These are phyloP conservation scores for Euzophera pinguis DNA, from an alignment of 2,888 invertebrate species.

Conservation along the genomic window DNA sequence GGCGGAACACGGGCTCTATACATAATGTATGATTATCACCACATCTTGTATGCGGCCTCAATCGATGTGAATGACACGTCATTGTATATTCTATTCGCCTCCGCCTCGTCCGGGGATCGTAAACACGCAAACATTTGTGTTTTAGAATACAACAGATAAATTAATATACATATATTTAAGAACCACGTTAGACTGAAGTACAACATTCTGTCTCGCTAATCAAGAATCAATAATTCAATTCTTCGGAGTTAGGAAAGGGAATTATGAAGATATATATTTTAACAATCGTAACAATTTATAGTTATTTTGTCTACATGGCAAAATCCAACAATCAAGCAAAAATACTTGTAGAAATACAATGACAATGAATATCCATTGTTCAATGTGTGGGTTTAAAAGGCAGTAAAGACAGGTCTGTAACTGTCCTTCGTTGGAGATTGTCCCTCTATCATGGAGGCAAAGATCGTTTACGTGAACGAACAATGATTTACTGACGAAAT, in stretches of 20 bases:
- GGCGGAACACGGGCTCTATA: slow-evolving; percentile 56
- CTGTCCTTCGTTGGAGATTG: slow-evolving; percentile 37
- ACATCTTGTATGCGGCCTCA: slow-evolving; percentile 71
- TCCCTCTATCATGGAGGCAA: slow-evolving; percentile 24
- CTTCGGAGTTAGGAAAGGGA: neutral
- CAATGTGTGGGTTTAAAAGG: slow-evolving; percentile 37
- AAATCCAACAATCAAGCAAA: slow-evolving; percentile 13
- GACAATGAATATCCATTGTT: slow-evolving; percentile 52
- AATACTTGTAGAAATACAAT: slow-evolving; percentile 43
- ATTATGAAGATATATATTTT: neutral
- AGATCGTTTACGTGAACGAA: slow-evolving; percentile 24
- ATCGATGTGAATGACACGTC: slow-evolving; percentile 74
- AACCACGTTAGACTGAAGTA: slow-evolving; percentile 20
- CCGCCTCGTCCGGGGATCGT: slow-evolving; percentile 63
- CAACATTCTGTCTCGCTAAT: neutral
- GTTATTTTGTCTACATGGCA: neutral
- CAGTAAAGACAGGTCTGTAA: slow-evolving; percentile 33
- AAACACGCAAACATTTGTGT: slow-evolving; percentile 70
- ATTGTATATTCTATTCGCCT: slow-evolving; percentile 75
- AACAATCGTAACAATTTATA: neutral
- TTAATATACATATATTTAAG: slow-evolving; percentile 34
- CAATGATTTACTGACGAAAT: slow-evolving; percentile 18
- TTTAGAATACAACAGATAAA: slow-evolving; percentile 58
- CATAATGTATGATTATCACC: slow-evolving; percentile 59
- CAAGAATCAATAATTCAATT: neutral